Conservation (phyloP, 1,140 invertebrate species). For the Arion vulgaris region DNA sequence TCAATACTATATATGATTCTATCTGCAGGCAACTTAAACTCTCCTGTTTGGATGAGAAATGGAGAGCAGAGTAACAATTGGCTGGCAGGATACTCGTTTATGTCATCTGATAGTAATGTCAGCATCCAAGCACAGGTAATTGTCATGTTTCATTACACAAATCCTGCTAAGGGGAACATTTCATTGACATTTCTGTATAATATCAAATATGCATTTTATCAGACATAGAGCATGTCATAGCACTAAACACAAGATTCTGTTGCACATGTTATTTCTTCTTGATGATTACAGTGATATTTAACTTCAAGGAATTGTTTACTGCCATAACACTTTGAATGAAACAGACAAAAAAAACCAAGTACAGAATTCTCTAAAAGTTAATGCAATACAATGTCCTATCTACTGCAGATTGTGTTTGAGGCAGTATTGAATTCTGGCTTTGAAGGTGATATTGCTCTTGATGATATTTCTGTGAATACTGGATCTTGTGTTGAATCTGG, state of each 20-base stretch:
- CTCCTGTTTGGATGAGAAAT: slow-evolving; percentile 49
- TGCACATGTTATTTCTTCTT: too few species aligned
- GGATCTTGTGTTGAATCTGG: slow-evolving; percentile 22
- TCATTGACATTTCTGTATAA: too few species aligned
- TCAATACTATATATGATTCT: neutral
- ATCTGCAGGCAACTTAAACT: neutral
- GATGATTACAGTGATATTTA: too few species aligned
- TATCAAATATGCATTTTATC: too few species aligned
- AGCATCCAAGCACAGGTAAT: neutral
- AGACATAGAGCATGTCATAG: too few species aligned
- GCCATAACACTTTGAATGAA: too few species aligned
- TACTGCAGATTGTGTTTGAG: slow-evolving; percentile 62
- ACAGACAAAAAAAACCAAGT: too few species aligned
- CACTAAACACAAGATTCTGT: too few species aligned
- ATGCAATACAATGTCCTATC: slow-evolving; percentile 15
- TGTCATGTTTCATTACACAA: neutral
- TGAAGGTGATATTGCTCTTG: slow-evolving; percentile 68
- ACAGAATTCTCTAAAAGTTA: too few species aligned
- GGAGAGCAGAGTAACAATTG: slow-evolving; percentile 64
- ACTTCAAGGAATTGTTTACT: too few species aligned
- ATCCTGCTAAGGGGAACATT: too few species aligned
- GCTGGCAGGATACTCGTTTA: slow-evolving; percentile 32
- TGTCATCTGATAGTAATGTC: slow-evolving; percentile 6
- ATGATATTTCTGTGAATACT: slow-evolving; percentile 65
- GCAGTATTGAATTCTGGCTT: slow-evolving; percentile 50